These are phyloP conservation scores for Meleagris gallopavo DNA, from an alignment of 2,113 vertebrate species.

Conservation along the genomic window DNA sequence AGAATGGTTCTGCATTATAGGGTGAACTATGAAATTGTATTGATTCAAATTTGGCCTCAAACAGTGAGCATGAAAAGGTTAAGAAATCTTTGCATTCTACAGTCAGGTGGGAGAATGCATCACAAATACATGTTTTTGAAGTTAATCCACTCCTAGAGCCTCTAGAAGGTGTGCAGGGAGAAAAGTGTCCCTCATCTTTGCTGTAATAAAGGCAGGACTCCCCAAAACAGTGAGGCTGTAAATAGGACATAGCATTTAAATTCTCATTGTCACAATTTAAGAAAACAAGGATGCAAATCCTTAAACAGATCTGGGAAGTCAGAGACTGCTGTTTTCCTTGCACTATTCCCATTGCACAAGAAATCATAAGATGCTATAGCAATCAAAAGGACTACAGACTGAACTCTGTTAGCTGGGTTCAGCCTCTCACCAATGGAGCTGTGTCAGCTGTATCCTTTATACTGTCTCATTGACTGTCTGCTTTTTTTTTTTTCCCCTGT, in stretches of 20 bases:
- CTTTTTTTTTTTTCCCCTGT: conserved; percentile 15
- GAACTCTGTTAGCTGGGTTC: background rate
- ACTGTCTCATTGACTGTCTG: background rate
- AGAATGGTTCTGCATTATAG: background rate
- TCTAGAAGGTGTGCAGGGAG: background rate
- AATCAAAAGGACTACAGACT: background rate
- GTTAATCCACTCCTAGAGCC: conserved; percentile 6
- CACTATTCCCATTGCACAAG: background rate
- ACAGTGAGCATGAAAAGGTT: background rate
- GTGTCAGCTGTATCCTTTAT: background rate
- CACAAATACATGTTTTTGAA: conserved; percentile 18
- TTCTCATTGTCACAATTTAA: background rate
- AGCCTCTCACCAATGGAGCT: fast-evolving
- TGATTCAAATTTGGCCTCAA: background rate
- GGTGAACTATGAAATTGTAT: background rate
- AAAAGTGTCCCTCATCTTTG: background rate
- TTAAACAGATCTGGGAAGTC: background rate
- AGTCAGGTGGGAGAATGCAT: background rate
- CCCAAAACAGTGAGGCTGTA: background rate
- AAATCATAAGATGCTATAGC: background rate
- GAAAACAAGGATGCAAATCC: background rate
- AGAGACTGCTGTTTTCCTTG: background rate
- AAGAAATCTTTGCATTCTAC: background rate
- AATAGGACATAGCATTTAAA: background rate
- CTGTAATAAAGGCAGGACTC: background rate